phyloP scores from a whole-genome alignment of 2,797 vertebrate genomes.

The Gobio occitaniae region DNA sequence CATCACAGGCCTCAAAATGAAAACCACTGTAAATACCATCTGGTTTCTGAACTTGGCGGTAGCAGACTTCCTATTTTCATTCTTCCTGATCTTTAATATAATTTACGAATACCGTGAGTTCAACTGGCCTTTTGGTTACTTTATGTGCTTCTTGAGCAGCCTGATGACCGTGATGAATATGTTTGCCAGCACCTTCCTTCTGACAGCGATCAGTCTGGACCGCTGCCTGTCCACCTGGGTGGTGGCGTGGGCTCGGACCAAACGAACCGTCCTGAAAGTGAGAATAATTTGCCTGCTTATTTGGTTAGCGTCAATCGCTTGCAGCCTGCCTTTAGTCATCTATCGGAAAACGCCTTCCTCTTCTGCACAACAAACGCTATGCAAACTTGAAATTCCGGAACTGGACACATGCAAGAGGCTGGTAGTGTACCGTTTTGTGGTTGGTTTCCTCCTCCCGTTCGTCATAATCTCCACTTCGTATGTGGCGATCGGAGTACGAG shows the following conservation, averaged over 20 bases:
- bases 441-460: slow-evolving; percentile 76
- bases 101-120: no score
- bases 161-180: slow-evolving; percentile 64
- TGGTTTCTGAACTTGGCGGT: slow-evolving; percentile 76
- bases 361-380: accelerated
- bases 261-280: slow-evolving; percentile 68
- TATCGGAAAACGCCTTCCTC: accelerated
- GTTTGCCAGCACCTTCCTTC: slow-evolving; percentile 73
- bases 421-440: slow-evolving; percentile 63
- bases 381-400: accelerated
- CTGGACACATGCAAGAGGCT: background rate
- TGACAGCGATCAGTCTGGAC: slow-evolving; percentile 71
- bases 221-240: slow-evolving; percentile 68
- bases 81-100: no score
- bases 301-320: slow-evolving; percentile 64
- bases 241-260: slow-evolving; percentile 74
- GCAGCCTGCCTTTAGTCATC: slow-evolving; percentile 61
- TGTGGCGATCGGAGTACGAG: slow-evolving; percentile 65
- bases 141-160: slow-evolving; percentile 66
- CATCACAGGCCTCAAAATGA: slow-evolving; percentile 72
- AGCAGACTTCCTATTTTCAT: slow-evolving; percentile 66
- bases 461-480: slow-evolving; percentile 69
- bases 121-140: slow-evolving; percentile 47
- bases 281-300: slow-evolving; percentile 53
- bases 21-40: slow-evolving; percentile 68